Conservation (phyloP, 1,140 invertebrate genomes). For the Brachionus koreanus region DNA sequence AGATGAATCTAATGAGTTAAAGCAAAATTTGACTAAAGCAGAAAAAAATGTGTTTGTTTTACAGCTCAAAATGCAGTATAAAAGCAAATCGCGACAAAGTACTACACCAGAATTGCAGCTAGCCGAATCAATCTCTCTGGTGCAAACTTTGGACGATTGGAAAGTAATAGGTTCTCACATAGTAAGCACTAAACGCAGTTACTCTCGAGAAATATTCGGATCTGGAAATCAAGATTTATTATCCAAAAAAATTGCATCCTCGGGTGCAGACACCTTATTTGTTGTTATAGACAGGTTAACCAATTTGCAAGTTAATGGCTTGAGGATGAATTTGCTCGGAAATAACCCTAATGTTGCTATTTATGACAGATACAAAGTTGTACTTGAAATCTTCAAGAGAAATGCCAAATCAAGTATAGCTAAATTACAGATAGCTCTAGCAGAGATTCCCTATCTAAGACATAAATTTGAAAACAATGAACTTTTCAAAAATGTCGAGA, state of each 20-base stretch:
- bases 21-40: not conserved
- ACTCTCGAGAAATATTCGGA: not conserved
- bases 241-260: not conserved
- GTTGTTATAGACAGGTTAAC: conserved; percentile 69
- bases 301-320: conserved; percentile 63
- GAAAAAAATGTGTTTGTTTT: conserved; percentile 39
- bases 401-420: conserved; percentile 76
- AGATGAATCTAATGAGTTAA: not conserved
- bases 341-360: not conserved
- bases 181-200: not conserved
- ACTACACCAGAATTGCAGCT: conserved; percentile 66
- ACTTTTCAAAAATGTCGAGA: conserved; percentile 3
- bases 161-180: conserved; percentile 63
- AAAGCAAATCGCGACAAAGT: conserved; percentile 16
- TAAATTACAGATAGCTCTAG: conserved; percentile 78
- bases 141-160: conserved; percentile 71
- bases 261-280: conserved; percentile 62
- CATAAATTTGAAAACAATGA: conserved; percentile 47
- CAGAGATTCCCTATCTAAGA: conserved; percentile 77
- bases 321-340: not conserved
- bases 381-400: conserved; percentile 70
- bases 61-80: conserved; percentile 38
- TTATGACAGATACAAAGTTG: conserved; percentile 25
- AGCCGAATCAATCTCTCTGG: conserved; percentile 69
- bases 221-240: not conserved